These are phyloP conservation scores for Gerris lacustris DNA, from an alignment of 2,888 invertebrate species.

Conservation along the genomic window DNA sequence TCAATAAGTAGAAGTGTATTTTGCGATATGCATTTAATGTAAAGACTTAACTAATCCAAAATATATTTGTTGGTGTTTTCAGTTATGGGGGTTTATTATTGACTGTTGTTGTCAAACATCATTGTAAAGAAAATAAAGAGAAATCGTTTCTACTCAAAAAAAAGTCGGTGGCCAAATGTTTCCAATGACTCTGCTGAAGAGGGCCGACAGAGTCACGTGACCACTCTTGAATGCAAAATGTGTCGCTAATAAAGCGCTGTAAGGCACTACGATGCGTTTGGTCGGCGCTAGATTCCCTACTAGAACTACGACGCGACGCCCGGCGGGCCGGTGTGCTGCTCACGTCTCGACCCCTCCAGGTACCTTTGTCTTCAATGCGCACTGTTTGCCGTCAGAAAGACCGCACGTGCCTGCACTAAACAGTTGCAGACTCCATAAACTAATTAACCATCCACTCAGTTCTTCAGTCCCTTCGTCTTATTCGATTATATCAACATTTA, in stretches of 20 bases:
- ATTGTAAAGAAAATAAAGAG: no score
- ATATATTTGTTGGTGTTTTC: no score
- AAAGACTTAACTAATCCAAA: no score
- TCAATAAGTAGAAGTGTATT: no score
- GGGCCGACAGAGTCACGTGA: not conserved
- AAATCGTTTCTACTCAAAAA: no score
- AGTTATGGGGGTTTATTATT: no score
- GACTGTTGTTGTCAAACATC: no score
- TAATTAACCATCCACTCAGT: not conserved
- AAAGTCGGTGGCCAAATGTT: not conserved
- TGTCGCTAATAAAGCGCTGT: not conserved
- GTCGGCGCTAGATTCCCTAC: not conserved
- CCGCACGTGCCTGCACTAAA: not conserved
- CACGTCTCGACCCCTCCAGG: not conserved
- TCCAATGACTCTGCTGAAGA: not conserved
- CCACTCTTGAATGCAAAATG: not conserved
- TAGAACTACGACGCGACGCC: not conserved
- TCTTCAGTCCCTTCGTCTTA: not conserved
- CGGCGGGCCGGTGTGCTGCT: not conserved
- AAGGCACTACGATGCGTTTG: not conserved
- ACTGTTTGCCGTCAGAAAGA: not conserved
- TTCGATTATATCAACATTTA: conserved; percentile 1
- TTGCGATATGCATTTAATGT: no score
- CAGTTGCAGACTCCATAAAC: not conserved
- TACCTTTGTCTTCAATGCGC: not conserved